Base-by-base conservation (phyloP, 2,113 vertebrate genomes). In the Etia nguti region DNA sequence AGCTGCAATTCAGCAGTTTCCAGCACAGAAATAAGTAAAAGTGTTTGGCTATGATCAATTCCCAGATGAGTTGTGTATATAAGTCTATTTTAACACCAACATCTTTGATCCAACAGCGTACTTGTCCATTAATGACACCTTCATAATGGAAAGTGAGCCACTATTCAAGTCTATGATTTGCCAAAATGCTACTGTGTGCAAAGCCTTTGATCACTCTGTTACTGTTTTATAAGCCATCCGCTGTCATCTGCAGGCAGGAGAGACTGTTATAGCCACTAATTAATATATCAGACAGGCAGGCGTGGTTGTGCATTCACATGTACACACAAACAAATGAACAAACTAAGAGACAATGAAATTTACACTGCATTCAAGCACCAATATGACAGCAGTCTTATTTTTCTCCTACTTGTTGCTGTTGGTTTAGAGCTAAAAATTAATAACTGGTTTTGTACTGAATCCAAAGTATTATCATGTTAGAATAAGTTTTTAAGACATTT, bases 191-290 rank as follows among this genome's bases (percentile, higher is more conserved):
- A 90, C 94, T 87, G 81, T 93, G 82, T 89, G 89, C 90, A 93
- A 95, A 94, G 83, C 91, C 95, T 97, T 96, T 96, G 94, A 96
- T 97, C 94, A 95, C 86, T 57, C 81, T 62, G 88, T 85, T 84
- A 38, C 86, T 84, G 86, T 92, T 96, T 95, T 93, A 91, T 91
- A 93, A 94, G 84, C 94, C 83, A 34, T 89, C 88, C 86, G 57
- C 91, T 89, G 87, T 95, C 93, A 91, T 94, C 91, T 95, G 93
- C 90, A 65, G 92, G 92, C 95, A 94, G 86, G 91, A 89, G 81
- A 34, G 80, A 81, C 24, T 52, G 52, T 95, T 95, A 94, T 88
- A 83, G 84, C 50, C 79, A 55, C 81, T 84, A 94, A 90, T 95
- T 93, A 94, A 93, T 93, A 92, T 73, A 75, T 89, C 82, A 88